A percentile compares a stretch with the other conserved stretches of the same genome.
phyloP scores from a whole-genome alignment of 2,113 vertebrate genomes.

The Nesoenas mayeri region DNA sequence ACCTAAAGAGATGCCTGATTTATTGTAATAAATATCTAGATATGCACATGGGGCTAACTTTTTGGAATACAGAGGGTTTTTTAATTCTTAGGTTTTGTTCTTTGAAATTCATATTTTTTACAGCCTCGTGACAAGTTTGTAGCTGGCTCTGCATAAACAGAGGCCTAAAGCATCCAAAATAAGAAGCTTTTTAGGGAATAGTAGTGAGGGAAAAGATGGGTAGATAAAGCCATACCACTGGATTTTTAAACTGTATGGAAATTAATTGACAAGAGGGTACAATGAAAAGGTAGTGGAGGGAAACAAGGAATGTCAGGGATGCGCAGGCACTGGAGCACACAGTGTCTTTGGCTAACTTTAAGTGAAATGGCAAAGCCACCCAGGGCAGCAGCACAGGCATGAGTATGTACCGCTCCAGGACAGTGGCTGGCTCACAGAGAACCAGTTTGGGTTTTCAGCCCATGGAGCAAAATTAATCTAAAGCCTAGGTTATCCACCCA shows the following conservation, averaged over 20 bases:
- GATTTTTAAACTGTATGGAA: not conserved
- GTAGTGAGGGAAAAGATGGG: not conserved
- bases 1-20: not conserved
- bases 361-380: not conserved
- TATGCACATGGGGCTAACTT: not conserved
- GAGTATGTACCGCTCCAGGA: not conserved
- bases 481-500: not conserved
- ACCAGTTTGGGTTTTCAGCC: not conserved
- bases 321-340: not conserved
- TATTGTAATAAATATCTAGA: not conserved
- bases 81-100: not conserved
- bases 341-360: not conserved
- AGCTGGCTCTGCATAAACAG: not conserved
- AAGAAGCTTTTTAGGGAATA: not conserved
- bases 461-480: not conserved
- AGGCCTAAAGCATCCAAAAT: not conserved
- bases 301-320: not conserved
- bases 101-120: not conserved
- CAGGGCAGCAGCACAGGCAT: not conserved
- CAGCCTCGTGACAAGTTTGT: not conserved
- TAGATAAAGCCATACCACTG: not conserved
- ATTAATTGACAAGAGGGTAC: not conserved
- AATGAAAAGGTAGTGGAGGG: not conserved
- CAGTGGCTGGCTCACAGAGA: not conserved
- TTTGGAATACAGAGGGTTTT: not conserved